Evolutionary conservation across 30 jellyfish, hydroid and myxozoan genomes (phyloP), one percentile per base, ranked within the genome.

Genomic region (Hydra vulgaris): DNA sequence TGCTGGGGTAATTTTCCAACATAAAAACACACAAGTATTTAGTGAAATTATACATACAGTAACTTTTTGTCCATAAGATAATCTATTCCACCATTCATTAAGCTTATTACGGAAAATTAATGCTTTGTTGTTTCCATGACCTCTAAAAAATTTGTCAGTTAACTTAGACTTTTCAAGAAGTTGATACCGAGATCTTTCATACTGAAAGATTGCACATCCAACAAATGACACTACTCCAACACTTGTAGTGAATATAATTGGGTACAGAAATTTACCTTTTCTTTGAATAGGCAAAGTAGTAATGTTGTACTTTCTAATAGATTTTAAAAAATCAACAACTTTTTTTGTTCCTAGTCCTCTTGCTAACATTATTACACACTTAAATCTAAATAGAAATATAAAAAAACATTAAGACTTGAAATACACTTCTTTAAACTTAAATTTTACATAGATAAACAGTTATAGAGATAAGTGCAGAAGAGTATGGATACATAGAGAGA

Each of bases 41-140:
- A 83, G 67, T 15, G 90, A 95, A 68, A 91, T 86, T 20, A 91
- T 91, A 66, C 95, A 88, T 22, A 95, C 71, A 23, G 86, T 95
- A 20, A 86, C 79, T 55, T 91, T 91, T 20, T 83, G 95, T 22
- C 98, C 98, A 15, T 91, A 95, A 68, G 68, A 70, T 67, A 91
- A 77, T 21, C 79, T 70, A 77, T 91, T 91, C 98, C 98, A 91
- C 98, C 98, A 91, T 53, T 83, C 73, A 66, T 91, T 91, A 7
- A 87, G 77, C 95, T 82, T 73, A 17, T 52, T 78, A 71, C 80
- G 74, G 55, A 74, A 75, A 17, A 18, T 21, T 17, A 61, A 76
- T 27, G 27, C 85, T 26, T 80, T 71, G 71, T 25, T 73, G 74
- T 74, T 73, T 7, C 84, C 80, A 4, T 40, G 12, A 1, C 26